phyloP scores from a whole-genome alignment of 2,888 invertebrate species.

The Chalcosyrphus nemorum region DNA sequence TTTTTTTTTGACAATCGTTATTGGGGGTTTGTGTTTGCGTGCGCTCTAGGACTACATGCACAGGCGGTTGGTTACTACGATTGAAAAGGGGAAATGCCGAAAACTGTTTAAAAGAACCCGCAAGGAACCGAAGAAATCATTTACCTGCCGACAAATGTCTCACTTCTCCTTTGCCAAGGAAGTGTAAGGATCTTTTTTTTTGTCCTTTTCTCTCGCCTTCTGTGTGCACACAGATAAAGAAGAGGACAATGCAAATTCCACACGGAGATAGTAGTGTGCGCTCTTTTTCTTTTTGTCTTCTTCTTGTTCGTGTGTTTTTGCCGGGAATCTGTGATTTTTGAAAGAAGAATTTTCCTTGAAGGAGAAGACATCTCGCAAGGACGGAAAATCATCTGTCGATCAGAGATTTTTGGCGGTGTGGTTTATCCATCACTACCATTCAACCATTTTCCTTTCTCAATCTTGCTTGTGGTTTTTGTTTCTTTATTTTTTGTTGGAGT shows the following conservation, averaged over 20 bases:
- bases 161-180: constrained; percentile 1
- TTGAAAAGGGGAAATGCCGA: constrained; percentile 41
- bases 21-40: background rate
- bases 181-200: constrained; percentile 32
- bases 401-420: constrained; percentile 68
- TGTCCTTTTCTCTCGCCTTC: constrained; percentile 7
- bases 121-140: constrained; percentile 34
- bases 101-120: constrained; percentile 64
- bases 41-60: background rate
- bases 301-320: too few species aligned
- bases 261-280: constrained; percentile 30
- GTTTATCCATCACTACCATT: constrained; percentile 11
- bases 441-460: constrained; percentile 35
- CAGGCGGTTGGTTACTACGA: background rate
- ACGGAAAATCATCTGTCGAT: constrained; percentile 67
- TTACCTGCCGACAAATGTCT: constrained; percentile 44
- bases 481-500: background rate
- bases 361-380: constrained; percentile 31
- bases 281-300: constrained; percentile 51
- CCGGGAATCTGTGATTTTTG: constrained; percentile 43
- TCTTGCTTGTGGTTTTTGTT: constrained; percentile 16
- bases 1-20: constrained; percentile 49
- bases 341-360: constrained; percentile 6
- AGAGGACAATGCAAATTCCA: too few species aligned
- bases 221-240: constrained; percentile 14